phyloP scores from a whole-genome alignment of 2,888 invertebrate species.

The Protonemura montana region DNA sequence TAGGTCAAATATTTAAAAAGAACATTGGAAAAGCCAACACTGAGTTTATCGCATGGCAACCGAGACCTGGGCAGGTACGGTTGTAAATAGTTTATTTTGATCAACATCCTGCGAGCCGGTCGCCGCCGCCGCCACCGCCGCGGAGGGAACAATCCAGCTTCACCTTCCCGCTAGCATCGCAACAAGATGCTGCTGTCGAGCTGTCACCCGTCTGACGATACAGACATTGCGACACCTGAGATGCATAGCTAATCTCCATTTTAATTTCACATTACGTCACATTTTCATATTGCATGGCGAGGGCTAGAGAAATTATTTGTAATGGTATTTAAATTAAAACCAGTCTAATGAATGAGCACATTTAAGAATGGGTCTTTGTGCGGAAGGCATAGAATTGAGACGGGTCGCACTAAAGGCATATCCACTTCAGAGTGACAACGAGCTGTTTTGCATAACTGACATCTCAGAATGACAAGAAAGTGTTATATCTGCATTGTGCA shows the following conservation, averaged over 20 bases:
- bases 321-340: conserved; percentile 19
- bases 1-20: background rate
- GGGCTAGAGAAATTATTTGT: background rate
- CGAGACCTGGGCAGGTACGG: background rate
- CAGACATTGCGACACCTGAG: conserved; percentile 14
- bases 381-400: background rate
- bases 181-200: conserved; percentile 7
- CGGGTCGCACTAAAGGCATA: background rate
- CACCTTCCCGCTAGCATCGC: background rate
- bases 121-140: background rate
- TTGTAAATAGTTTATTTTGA: background rate
- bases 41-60: background rate
- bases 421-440: background rate
- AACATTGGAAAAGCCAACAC: background rate
- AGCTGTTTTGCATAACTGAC: background rate
- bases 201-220: background rate
- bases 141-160: background rate
- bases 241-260: background rate
- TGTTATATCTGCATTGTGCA: background rate
- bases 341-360: conserved; percentile 21
- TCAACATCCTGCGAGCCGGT: background rate
- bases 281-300: conserved; percentile 2
- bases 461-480: background rate
- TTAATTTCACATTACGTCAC: background rate
- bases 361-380: background rate